Conservation (phyloP, 2,797 vertebrate species). For the Martes flavigula region DNA sequence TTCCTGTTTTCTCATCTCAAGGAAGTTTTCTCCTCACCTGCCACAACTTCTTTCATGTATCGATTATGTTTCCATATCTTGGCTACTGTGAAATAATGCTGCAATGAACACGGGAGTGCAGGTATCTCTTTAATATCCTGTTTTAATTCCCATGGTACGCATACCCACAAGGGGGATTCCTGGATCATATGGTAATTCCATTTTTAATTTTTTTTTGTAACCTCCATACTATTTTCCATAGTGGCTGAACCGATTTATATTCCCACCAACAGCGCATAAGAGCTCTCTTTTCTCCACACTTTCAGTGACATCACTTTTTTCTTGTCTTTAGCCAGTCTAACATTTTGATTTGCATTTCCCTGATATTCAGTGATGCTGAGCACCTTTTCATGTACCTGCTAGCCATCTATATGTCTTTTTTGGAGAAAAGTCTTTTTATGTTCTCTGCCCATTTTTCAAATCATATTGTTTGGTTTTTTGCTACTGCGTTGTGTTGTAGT, state of each 20-base stretch:
- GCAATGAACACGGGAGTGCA: background rate
- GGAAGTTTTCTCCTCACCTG: background rate
- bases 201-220: background rate
- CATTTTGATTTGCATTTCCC: background rate
- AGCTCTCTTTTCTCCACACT: background rate
- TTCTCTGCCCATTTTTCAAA: background rate
- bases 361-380: background rate
- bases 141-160: background rate
- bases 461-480: background rate
- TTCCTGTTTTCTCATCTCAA: background rate
- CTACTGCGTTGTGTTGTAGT: background rate
- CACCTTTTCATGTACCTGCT: background rate
- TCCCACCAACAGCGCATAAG: background rate
- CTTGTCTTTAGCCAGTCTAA: background rate
- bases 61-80: background rate
- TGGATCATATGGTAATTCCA: background rate
- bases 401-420: background rate
- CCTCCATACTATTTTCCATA: background rate
- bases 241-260: background rate
- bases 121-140: background rate
- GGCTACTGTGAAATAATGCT: background rate
- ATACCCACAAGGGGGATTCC: background rate
- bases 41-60: background rate
- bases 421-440: background rate
- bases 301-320: background rate